Conservation (phyloP, 2,888 invertebrate genomes). For the Pyrochroa serraticornis region DNA sequence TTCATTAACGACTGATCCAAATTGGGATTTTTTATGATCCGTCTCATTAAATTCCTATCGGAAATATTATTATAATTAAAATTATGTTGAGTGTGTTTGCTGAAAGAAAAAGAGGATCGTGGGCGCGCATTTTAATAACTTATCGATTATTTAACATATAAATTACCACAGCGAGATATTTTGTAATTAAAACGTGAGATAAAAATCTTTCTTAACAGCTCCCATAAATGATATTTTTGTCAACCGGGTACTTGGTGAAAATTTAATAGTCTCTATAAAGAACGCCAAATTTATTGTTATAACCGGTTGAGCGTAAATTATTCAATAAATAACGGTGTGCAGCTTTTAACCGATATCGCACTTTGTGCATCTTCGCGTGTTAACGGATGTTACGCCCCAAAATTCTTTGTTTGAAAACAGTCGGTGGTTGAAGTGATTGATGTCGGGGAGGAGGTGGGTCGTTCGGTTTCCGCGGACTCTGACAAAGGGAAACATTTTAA, state of each 20-base stretch:
- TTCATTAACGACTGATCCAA: slow-evolving; percentile 35
- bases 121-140: slow-evolving; percentile 48
- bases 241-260: slow-evolving; percentile 37
- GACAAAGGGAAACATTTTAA: slow-evolving; percentile 1
- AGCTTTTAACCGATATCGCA: not conserved
- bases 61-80: slow-evolving; percentile 40
- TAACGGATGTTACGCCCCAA: not conserved
- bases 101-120: slow-evolving; percentile 41
- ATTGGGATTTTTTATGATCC: slow-evolving; percentile 23
- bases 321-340: slow-evolving; percentile 25
- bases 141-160: slow-evolving; percentile 48
- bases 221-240: slow-evolving; percentile 46
- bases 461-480: no score
- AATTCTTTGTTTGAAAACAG: not conserved
- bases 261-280: slow-evolving; percentile 39
- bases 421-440: not conserved
- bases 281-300: slow-evolving; percentile 34
- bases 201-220: slow-evolving; percentile 42
- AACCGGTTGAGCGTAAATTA: slow-evolving; percentile 36
- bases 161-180: slow-evolving; percentile 41
- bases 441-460: not conserved
- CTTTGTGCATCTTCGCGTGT: not conserved
- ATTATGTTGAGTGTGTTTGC: slow-evolving; percentile 39
- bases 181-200: slow-evolving; percentile 45
- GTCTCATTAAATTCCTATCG: slow-evolving; percentile 28